Percentiles rank a stretch among this genome's conserved stretches.
Evolutionary conservation across 1,140 invertebrate genomes (phyloP).

Genomic region (Brachionus sp.): DNA sequence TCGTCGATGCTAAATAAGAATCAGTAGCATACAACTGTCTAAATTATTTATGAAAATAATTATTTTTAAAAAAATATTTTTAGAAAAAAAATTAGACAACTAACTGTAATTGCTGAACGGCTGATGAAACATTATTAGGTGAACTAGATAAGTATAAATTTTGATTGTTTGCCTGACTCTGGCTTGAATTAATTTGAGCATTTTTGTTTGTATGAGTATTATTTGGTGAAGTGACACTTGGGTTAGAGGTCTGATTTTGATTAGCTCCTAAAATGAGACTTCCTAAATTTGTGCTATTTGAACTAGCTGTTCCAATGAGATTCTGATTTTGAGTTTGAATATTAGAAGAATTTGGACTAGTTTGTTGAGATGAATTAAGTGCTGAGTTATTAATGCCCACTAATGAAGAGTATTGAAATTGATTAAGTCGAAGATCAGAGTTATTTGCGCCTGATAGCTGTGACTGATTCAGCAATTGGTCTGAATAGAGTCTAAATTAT

Average conservation of each 20-base stretch:
- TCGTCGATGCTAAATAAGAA: slow-evolving; percentile 7
- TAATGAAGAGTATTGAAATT: background rate
- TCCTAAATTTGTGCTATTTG: background rate
- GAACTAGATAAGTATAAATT: slow-evolving; percentile 2
- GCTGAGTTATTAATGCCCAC: background rate
- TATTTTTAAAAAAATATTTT: background rate
- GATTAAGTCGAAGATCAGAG: slow-evolving; percentile 8
- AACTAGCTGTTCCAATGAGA: background rate
- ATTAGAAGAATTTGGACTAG: slow-evolving; percentile 15
- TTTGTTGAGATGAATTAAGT: background rate
- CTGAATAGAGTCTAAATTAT: background rate
- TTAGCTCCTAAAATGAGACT: background rate
- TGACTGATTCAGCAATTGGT: background rate
- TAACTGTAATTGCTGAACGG: slow-evolving; percentile 18
- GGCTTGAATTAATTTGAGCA: background rate
- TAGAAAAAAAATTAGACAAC: background rate
- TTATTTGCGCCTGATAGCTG: background rate
- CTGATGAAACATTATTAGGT: slow-evolving; percentile 25
- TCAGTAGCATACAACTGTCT: slow-evolving; percentile 30
- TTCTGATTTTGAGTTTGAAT: slow-evolving; percentile 13
- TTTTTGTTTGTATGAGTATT: slow-evolving; percentile 8
- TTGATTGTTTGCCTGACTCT: background rate
- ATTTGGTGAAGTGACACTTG: background rate
- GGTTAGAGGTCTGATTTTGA: background rate
- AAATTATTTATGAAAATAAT: background rate